phyloP scores from a whole-genome alignment of 2,888 invertebrate genomes.

The Drosophila fulvimacula region DNA sequence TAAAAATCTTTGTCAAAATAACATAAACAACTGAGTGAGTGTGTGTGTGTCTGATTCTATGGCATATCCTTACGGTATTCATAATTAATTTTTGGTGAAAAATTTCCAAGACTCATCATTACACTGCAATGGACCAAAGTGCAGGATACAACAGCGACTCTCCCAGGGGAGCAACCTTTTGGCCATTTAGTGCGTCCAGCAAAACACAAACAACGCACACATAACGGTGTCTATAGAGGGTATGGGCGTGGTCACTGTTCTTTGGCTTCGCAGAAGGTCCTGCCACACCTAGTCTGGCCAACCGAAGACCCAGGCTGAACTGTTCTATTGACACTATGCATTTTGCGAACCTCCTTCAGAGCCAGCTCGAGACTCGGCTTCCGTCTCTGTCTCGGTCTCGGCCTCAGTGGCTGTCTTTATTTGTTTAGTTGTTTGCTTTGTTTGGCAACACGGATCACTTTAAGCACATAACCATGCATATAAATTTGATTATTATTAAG shows the following conservation, averaged over 20 bases:
- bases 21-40: conserved; percentile 48
- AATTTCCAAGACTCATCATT: conserved; percentile 77
- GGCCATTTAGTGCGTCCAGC: conserved; percentile 80
- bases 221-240: conserved; percentile 47
- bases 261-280: conserved; percentile 43
- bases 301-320: conserved; percentile 38
- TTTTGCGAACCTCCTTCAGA: conserved; percentile 24
- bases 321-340: conserved; percentile 71
- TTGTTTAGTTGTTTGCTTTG: conserved; percentile 38
- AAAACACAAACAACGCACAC: conserved; percentile 45
- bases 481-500: conserved; percentile 84
- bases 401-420: conserved; percentile 21
- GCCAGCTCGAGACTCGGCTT: conserved; percentile 5
- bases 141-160: conserved; percentile 53
- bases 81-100: conserved; percentile 80
- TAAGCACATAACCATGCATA: conserved; percentile 84
- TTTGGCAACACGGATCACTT: conserved; percentile 63
- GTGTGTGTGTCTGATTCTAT: conserved; percentile 13
- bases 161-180: conserved; percentile 81
- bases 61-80: conserved; percentile 60
- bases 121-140: conserved; percentile 48
- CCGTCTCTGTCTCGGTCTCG: conserved; percentile 8
- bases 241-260: conserved; percentile 47
- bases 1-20: conserved; percentile 61
- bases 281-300: conserved; percentile 35